phyloP scores from a whole-genome alignment of 1,140 invertebrate species.

The Andrena cerasifolii region DNA sequence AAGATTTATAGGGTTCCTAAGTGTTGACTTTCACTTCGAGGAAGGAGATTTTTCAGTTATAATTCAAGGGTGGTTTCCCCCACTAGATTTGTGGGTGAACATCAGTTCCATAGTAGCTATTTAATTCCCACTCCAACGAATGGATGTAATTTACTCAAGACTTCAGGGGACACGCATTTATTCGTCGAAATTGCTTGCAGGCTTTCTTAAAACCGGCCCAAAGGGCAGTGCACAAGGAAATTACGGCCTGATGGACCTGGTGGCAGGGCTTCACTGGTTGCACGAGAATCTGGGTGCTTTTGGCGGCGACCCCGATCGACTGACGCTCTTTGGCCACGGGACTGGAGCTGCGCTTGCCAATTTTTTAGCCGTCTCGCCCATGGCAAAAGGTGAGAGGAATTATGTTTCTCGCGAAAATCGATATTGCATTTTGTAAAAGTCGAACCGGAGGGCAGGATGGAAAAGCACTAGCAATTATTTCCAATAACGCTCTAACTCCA shows the following conservation, averaged over 20 bases:
- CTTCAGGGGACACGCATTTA: conserved; percentile 6
- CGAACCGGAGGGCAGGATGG: no score
- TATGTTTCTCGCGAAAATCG: no score
- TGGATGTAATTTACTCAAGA: neutral
- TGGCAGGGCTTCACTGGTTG: conserved; percentile 96
- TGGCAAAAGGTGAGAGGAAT: conserved; percentile 90
- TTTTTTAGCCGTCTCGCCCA: conserved; percentile 95
- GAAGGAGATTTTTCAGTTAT: neutral
- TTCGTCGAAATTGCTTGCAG: conserved; percentile 77
- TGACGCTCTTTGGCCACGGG: conserved; percentile 96
- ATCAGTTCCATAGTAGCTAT: conserved; percentile 4
- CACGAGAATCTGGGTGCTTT: conserved; percentile 95
- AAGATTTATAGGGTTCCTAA: neutral
- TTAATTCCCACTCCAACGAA: neutral
- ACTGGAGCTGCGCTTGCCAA: conserved; percentile 96
- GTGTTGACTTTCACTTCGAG: conserved; percentile 8
- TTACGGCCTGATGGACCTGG: conserved; percentile 96
- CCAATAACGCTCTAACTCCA: no score
- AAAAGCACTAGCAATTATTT: no score
- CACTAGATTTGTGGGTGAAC: neutral
- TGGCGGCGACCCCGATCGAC: conserved; percentile 93
- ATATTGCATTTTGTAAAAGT: neutral
- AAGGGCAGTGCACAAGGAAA: conserved; percentile 95
- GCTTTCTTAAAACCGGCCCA: conserved; percentile 93
- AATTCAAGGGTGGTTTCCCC: neutral